Conservation (phyloP, 2,113 vertebrate species). For the Myxocyprinus asiaticus region DNA sequence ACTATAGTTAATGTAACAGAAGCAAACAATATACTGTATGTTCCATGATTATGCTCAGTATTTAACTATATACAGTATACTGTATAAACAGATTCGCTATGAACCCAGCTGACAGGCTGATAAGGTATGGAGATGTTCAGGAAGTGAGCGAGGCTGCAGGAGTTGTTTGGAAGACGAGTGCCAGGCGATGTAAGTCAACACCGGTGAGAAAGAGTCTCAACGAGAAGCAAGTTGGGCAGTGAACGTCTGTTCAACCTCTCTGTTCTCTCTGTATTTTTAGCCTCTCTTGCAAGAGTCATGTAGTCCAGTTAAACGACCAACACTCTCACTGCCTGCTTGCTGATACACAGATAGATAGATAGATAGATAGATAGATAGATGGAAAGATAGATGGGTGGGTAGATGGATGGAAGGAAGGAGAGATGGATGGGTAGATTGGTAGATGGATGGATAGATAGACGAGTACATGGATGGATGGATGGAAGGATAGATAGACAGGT, state of each 20-base stretch:
- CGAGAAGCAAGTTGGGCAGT: constrained; percentile 3
- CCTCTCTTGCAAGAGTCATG: neutral
- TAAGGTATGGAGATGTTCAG: neutral
- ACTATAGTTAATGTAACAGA: neutral
- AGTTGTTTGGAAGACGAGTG: constrained; percentile 41
- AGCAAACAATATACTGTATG: no score
- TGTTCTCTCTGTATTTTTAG: constrained; percentile 59
- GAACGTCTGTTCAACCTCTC: constrained; percentile 25
- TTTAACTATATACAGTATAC: neutral
- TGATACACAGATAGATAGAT: neutral
- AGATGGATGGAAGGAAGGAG: no score
- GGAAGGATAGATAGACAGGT: no score
- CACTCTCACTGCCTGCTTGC: no score
- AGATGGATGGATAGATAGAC: no score
- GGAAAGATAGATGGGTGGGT: no score
- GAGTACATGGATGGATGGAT: no score
- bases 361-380: no score
- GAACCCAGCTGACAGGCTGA: neutral
- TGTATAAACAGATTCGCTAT: neutral
- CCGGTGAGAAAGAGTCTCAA: constrained; percentile 60
- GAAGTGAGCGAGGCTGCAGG: constrained; percentile 19
- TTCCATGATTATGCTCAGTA: neutral
- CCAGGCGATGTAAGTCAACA: constrained; percentile 64
- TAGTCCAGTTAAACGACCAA: no score
- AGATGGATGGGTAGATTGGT: no score